Base-by-base conservation (phyloP, 2,797 vertebrate species). In the Alectoris magna region DNA sequence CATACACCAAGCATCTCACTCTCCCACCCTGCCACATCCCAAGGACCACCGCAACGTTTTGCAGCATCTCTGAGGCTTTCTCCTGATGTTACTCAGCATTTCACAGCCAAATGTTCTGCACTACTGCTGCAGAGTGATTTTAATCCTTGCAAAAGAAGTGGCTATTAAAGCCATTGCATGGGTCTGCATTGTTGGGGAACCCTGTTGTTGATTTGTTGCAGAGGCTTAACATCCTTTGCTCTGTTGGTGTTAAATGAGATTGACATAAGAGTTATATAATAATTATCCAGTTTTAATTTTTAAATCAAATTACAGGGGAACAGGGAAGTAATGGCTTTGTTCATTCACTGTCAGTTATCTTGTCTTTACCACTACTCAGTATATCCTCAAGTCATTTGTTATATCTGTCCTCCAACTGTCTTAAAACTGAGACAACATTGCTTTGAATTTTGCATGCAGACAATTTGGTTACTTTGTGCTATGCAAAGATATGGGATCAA, bases 271-370 rank as follows among this genome's bases (percentile, higher is more conserved):
- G 38, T 73, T 48, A 48, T 66, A 14, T 27, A 62, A 49, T 88
- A 84, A 91, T 88, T 80, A 94, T 29, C 27, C 48, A 36, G 12
- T 86, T 91, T 84, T 87, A 67, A 64, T 86, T 80, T 92, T 86
- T 48, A 76, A 76, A 64, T 85, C 24, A 63, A 73, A 41, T 90
- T 79, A 60, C 27, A 82, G 68, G 31, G 38, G 38, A 74, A 44
- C 31, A 48, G 23, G 15, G 39, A 88, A 87, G 44, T 64, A 90
- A 69, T 76, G 76, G 23, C 67, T 92, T 90, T 88, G 62, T 75
- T 94, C 59, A 85, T 26, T 36, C 63, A 71, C 48, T 38, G 63
- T 44, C 48, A 78, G 68, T 93, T 95, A 94, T 44, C 41, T 84
- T n/a, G 55, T 87, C n/a, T 82, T 90, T 95, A 87, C 60, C 41